Percentiles rank a stretch among this genome's conserved stretches.
Evolutionary conservation across 1,140 invertebrate genomes (phyloP).

Genomic region (Theocolax elegans): DNA sequence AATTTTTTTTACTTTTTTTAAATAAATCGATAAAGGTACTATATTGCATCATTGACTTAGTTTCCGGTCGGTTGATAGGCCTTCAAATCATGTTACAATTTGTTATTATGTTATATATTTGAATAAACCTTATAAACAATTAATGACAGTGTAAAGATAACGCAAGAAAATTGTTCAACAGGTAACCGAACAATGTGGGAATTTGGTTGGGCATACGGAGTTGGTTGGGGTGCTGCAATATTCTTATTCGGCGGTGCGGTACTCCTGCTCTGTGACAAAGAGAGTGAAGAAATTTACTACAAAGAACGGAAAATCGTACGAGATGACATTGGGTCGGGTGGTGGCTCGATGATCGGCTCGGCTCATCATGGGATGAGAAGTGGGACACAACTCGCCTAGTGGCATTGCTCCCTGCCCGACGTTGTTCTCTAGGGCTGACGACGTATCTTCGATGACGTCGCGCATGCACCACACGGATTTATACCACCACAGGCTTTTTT

Average conservation of each 20-base stretch:
- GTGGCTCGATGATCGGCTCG: conserved; percentile 43
- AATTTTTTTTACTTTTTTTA: no score
- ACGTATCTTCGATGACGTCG: no score
- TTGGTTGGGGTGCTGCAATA: conserved; percentile 96
- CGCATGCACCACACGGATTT: background rate
- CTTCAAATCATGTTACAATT: no score
- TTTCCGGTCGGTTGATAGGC: no score
- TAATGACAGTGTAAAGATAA: no score
- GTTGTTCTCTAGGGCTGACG: conserved; percentile 74
- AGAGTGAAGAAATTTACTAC: conserved; percentile 98
- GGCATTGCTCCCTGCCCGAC: conserved; percentile 81
- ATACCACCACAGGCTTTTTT: no score
- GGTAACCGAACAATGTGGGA: conserved; percentile 91
- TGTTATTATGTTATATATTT: no score
- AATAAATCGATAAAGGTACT: no score
- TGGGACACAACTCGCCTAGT: conserved; percentile 72
- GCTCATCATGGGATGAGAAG: conserved; percentile 57
- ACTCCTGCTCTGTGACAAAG: conserved; percentile 94
- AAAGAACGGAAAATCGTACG: conserved; percentile 91
- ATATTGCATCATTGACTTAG: no score
- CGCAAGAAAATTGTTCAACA: no score
- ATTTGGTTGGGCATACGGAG: conserved; percentile 97
- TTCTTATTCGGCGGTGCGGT: conserved; percentile 95
- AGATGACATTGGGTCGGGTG: conserved; percentile 71
- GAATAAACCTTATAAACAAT: no score